A percentile compares a stretch with the other conserved stretches of the same genome.
Evolutionary conservation across 2,888 invertebrate species (phyloP).

Genomic region (Drosophila cyrtoloma): DNA sequence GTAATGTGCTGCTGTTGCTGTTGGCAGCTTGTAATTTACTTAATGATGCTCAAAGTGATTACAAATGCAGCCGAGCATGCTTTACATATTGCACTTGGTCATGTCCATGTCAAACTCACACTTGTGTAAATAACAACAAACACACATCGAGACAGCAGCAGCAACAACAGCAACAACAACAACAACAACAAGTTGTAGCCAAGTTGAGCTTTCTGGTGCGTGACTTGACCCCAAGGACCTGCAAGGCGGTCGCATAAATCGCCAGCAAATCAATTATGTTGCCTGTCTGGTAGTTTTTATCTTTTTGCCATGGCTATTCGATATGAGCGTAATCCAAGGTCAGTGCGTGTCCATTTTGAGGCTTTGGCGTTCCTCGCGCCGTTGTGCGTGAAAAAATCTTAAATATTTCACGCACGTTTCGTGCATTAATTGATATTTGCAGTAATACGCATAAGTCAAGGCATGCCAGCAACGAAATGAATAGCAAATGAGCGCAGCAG

Average conservation of each 20-base stretch:
- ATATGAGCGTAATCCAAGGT: constrained; percentile 63
- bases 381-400: constrained; percentile 41
- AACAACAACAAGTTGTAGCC: constrained; percentile 22
- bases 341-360: constrained; percentile 35
- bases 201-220: constrained; percentile 37
- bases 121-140: constrained; percentile 20
- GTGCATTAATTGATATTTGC: constrained; percentile 82
- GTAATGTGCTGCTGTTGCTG: constrained; percentile 51
- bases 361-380: not conserved
- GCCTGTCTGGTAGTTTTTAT: constrained; percentile 65
- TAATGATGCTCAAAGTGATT: constrained; percentile 70
- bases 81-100: constrained; percentile 62
- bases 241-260: constrained; percentile 65
- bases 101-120: constrained; percentile 61
- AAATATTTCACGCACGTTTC: constrained; percentile 77
- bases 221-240: constrained; percentile 55
- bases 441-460: constrained; percentile 81
- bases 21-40: constrained; percentile 69
- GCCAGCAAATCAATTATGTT: constrained; percentile 73
- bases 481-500: constrained; percentile 58
- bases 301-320: constrained; percentile 25
- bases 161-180: constrained; percentile 2
- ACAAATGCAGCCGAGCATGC: constrained; percentile 63
- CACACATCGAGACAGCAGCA: not conserved
- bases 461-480: constrained; percentile 56